phyloP scores from a whole-genome alignment of 2,113 vertebrate species.

The Taxidea taxus region DNA sequence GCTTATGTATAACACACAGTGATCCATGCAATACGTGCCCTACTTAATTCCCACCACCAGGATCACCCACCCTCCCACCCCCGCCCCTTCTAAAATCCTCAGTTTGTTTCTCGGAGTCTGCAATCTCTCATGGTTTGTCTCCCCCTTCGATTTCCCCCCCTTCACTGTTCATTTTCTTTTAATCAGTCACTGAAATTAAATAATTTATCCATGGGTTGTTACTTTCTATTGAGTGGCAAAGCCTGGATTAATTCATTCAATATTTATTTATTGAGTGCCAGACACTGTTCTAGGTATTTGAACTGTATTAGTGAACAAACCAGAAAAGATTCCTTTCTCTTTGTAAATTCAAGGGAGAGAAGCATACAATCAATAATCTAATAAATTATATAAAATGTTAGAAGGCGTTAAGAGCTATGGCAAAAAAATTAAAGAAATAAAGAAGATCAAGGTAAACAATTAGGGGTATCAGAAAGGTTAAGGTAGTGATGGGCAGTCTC shows the following conservation, averaged over 20 bases:
- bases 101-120: no score
- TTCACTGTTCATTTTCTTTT: neutral
- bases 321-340: neutral
- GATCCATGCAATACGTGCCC: no score
- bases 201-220: neutral
- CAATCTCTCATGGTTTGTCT: no score
- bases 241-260: neutral
- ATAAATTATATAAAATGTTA: neutral
- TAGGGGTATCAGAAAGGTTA: neutral
- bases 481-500: neutral
- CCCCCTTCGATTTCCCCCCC: no score
- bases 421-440: neutral
- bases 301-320: neutral
- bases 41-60: no score
- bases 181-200: neutral
- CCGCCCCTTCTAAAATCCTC: no score
- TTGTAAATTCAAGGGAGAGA: neutral
- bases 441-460: neutral
- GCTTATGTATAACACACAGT: no score
- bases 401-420: neutral
- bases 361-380: neutral
- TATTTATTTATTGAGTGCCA: neutral
- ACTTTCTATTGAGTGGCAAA: neutral
- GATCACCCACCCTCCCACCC: no score
- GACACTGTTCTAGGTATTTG: neutral